These are phyloP conservation scores for Blera fallax DNA, from an alignment of 2,888 invertebrate genomes.

Conservation along the genomic window DNA sequence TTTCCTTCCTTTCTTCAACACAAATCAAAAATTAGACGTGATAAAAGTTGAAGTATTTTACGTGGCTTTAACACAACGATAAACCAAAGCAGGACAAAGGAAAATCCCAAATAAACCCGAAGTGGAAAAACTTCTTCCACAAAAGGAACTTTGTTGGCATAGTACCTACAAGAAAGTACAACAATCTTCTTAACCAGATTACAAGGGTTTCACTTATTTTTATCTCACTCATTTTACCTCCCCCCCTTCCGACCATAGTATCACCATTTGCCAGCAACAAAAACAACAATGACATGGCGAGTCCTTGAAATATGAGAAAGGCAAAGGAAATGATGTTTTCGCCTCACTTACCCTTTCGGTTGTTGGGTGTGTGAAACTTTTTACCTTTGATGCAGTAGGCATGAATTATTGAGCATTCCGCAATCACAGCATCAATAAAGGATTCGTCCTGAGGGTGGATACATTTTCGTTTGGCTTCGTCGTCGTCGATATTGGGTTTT, in stretches of 20 bases:
- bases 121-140: slow-evolving; percentile 36
- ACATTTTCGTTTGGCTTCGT: slow-evolving; percentile 9
- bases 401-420: slow-evolving; percentile 4
- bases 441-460: background rate
- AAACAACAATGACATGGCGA: slow-evolving; percentile 6
- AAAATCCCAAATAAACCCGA: slow-evolving; percentile 41
- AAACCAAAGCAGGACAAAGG: slow-evolving; percentile 14
- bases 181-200: slow-evolving; percentile 64
- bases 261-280: background rate
- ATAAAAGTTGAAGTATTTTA: slow-evolving; percentile 16
- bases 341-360: background rate
- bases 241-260: background rate
- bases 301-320: slow-evolving; percentile 7
- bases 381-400: background rate
- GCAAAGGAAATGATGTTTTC: background rate
- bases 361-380: background rate
- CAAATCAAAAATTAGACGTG: slow-evolving; percentile 47
- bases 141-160: slow-evolving; percentile 34
- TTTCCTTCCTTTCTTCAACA: background rate
- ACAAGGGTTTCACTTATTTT: slow-evolving; percentile 67
- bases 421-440: slow-evolving; percentile 12
- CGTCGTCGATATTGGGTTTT: background rate
- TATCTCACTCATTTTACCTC: slow-evolving; percentile 37
- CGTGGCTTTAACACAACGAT: slow-evolving; percentile 14
- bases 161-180: background rate